Evolutionary conservation across 2,113 vertebrate species (phyloP).

Genomic region (Kryptolebias marmoratus): DNA sequence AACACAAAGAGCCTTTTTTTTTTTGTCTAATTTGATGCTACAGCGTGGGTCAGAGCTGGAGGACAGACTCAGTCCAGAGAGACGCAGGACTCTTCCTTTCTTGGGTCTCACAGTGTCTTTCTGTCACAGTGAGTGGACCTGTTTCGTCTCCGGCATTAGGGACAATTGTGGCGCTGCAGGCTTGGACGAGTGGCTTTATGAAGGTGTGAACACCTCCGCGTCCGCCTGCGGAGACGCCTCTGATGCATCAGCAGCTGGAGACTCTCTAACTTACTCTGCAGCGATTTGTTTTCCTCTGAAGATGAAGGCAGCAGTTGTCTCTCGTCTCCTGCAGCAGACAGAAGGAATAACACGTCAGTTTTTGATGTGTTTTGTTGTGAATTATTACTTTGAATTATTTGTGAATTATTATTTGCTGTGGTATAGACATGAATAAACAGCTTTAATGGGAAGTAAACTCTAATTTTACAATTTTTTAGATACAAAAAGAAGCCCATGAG

Average conservation of each 20-base stretch:
- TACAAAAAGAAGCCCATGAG: too few relatives aligned
- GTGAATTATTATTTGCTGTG: background rate
- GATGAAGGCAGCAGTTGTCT: conserved; percentile 78
- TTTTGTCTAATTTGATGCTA: too few relatives aligned
- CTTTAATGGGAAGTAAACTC: too few relatives aligned
- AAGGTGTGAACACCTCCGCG: conserved; percentile 79
- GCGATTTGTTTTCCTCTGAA: conserved; percentile 83
- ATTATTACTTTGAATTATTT: background rate
- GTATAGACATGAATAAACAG: too few relatives aligned
- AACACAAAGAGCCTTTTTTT: too few relatives aligned
- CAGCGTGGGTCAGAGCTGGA: too few relatives aligned
- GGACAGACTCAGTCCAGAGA: too few relatives aligned
- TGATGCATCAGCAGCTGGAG: conserved; percentile 91
- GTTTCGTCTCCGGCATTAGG: conserved; percentile 35
- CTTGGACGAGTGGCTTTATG: conserved; percentile 84
- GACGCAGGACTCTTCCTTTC: too few relatives aligned
- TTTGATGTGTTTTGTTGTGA: background rate
- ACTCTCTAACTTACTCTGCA: conserved; percentile 90
- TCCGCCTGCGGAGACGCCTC: conserved; percentile 85
- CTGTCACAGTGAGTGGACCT: conserved; percentile 78
- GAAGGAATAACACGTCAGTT: background rate
- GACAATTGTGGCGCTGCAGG: conserved; percentile 46
- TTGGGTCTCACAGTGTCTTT: too few relatives aligned
- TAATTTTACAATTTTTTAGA: too few relatives aligned
- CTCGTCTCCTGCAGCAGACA: conserved; percentile 51